Evolutionary conservation across 2,888 invertebrate species (phyloP), one percentile per base, ranked within the genome.

Genomic region (Matsumyia berberina): DNA sequence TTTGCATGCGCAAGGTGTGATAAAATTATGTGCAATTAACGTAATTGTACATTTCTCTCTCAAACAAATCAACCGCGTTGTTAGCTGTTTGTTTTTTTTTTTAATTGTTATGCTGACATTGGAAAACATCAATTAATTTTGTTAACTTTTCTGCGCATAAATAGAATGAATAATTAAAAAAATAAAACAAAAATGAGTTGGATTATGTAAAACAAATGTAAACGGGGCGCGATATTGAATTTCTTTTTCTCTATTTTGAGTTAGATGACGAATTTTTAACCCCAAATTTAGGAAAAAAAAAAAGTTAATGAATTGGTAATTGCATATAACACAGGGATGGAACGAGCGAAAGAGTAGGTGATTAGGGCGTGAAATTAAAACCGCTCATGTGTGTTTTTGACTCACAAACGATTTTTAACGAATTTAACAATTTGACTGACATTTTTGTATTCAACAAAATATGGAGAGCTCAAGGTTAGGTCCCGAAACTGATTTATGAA

Each of bases 61-160:
- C 42, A 49, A 24, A n/a, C 33, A 44, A 11, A 33, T 33, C 12
- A 24, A 12, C 7, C 35, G 46, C 46, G 9, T 31, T 49, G 19
- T 42, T 19, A 8, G 9, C 11, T 12, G 1, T 37, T 51, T 7
- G 31, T 66, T 66, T 58, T 37, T 51, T 7, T 17, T 66, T 66
- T 58, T 12, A 49, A 67, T 76, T 37, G 39, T 33, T 49, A 49
- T 57, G 57, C 66, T 76, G 66, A 76, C 76, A 57, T 57, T 57
- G 74, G 53, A 19, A 53, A 73, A 7, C 44, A 62, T 8, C 42
- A 31, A 67, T 74, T 64, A 24, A 55, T 64, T 74, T 19, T 15
- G 29, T 55, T 5, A 8, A 42, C 0, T 33, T 55, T 12, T 51
- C 7, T 51, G 8, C 51, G 19, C 49, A 35, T 19, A 35, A 46